These are phyloP conservation scores for Podotricha telesiphe DNA, from an alignment of 2,888 invertebrate genomes.

Conservation along the genomic window DNA sequence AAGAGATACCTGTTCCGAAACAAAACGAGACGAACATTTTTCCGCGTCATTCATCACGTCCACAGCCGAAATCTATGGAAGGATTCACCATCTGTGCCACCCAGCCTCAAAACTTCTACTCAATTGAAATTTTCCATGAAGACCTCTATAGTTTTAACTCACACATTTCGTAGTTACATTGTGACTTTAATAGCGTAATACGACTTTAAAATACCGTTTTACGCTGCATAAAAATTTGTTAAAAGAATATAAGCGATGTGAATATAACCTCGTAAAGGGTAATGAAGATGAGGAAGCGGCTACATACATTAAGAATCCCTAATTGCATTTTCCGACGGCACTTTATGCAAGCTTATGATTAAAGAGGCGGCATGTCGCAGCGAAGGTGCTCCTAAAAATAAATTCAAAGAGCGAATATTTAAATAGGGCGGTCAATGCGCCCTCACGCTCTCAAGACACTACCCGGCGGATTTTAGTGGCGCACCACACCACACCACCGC, in stretches of 20 bases:
- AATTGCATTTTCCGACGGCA: slow-evolving; percentile 46
- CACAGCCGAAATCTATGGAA: slow-evolving; percentile 50
- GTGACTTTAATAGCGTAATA: slow-evolving; percentile 1
- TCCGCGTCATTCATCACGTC: slow-evolving; percentile 56
- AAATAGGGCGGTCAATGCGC: slow-evolving; percentile 74
- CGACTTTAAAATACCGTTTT: neutral
- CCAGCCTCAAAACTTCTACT: neutral
- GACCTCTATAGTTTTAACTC: neutral
- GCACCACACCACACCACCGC: slow-evolving; percentile 49
- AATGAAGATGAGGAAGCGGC: slow-evolving; percentile 40
- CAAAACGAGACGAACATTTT: slow-evolving; percentile 52
- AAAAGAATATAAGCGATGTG: slow-evolving; percentile 22
- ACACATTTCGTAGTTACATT: neutral
- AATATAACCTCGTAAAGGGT: slow-evolving; percentile 35
- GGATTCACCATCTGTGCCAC: neutral
- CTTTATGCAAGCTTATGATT: slow-evolving; percentile 52
- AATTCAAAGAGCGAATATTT: slow-evolving; percentile 63
- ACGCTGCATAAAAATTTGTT: slow-evolving; percentile 17
- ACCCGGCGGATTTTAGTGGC: slow-evolving; percentile 62
- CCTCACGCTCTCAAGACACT: slow-evolving; percentile 66
- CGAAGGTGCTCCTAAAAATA: slow-evolving; percentile 50
- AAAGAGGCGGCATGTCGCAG: slow-evolving; percentile 51
- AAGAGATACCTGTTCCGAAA: slow-evolving; percentile 46
- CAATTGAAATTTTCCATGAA: slow-evolving; percentile 8
- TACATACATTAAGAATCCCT: slow-evolving; percentile 45